Conservation (phyloP, 2,888 invertebrate species). For the Fragum sueziense region DNA sequence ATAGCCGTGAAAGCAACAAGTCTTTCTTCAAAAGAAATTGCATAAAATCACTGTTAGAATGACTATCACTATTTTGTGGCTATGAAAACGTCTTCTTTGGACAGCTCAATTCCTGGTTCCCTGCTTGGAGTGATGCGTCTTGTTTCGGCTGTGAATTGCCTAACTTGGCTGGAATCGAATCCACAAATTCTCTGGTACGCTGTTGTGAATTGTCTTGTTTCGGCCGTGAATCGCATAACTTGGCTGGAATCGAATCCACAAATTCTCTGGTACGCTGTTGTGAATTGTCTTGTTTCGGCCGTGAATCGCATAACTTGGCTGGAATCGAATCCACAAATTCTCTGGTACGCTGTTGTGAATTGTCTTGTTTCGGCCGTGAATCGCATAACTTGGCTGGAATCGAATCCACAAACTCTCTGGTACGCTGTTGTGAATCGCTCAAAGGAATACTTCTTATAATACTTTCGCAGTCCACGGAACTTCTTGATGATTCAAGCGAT, state of each 20-base stretch:
- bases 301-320: neutral
- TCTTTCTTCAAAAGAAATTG: slow-evolving; percentile 35
- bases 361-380: too few relatives aligned
- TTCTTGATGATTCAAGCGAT: neutral
- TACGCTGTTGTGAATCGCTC: neutral
- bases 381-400: neutral
- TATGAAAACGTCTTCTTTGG: too few relatives aligned
- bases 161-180: neutral
- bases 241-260: too few relatives aligned
- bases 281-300: too few relatives aligned
- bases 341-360: too few relatives aligned
- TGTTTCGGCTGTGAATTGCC: neutral
- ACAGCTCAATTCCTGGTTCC: too few relatives aligned
- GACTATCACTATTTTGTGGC: too few relatives aligned
- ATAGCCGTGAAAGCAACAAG: slow-evolving; percentile 28
- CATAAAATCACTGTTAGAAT: slow-evolving; percentile 14
- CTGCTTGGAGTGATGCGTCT: too few relatives aligned
- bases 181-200: neutral
- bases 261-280: too few relatives aligned
- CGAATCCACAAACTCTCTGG: neutral
- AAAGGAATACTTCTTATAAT: neutral
- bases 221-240: neutral
- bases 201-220: neutral
- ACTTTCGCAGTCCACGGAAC: neutral
- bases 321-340: too few relatives aligned